phyloP scores from a whole-genome alignment of 2,888 invertebrate species.

The Parapristionchus giblindavisi region DNA sequence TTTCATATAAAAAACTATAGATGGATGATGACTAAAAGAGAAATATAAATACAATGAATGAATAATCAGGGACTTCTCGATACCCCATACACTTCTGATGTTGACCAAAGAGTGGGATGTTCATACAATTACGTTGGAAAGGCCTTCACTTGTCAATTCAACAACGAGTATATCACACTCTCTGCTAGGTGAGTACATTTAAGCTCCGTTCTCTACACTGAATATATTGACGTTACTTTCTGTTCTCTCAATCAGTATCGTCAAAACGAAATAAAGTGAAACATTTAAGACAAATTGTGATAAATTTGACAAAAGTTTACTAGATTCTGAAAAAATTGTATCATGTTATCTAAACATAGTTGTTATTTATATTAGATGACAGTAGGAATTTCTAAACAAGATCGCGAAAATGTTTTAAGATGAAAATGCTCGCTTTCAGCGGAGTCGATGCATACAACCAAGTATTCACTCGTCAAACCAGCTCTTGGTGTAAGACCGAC shows the following conservation, averaged over 20 bases:
- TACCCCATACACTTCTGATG: constrained; percentile 5
- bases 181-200: constrained; percentile 10
- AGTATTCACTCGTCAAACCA: constrained; percentile 24
- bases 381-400: too few species aligned
- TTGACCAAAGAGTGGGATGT: constrained; percentile 2
- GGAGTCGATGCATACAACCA: constrained; percentile 23
- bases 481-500: constrained; percentile 24
- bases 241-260: too few species aligned
- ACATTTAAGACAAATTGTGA: too few species aligned
- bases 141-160: background rate
- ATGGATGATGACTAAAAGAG: background rate
- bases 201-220: too few species aligned
- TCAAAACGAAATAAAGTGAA: too few species aligned
- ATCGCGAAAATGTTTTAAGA: too few species aligned
- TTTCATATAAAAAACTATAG: background rate
- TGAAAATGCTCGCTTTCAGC: background rate
- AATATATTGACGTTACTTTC: too few species aligned
- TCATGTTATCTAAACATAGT: too few species aligned
- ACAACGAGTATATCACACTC: constrained; percentile 18
- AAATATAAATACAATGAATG: background rate
- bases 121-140: constrained; percentile 28
- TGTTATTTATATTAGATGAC: too few species aligned
- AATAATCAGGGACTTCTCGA: constrained; percentile 3
- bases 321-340: too few species aligned
- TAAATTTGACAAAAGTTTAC: too few species aligned